Base-by-base conservation (phyloP, 1,140 invertebrate genomes). In the Cherax quadricarinatus region DNA sequence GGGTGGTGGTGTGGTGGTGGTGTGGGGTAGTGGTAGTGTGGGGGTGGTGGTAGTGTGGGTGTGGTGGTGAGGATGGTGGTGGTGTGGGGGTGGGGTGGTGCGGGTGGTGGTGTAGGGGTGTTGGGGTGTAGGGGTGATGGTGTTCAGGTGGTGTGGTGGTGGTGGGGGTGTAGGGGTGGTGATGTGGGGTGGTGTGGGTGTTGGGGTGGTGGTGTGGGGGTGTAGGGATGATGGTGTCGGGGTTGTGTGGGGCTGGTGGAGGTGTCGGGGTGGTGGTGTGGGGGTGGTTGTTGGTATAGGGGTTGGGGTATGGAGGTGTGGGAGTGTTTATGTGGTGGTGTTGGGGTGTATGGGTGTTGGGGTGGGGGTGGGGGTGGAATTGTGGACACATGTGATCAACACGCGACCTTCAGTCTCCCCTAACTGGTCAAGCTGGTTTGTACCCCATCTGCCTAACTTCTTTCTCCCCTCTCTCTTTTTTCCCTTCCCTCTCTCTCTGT, bases 341-440 rank as follows among this genome's bases (percentile, higher is more conserved):
- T 60, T 1, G 57, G 57, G 9, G 9, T 60, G 57, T 60, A 0
- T 1, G 0, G 16, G 57, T 60, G 57, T 60, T 9, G 57, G 57
- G 9, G 57, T 60, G 57, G 57, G 57, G 9, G 57, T 60, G 57
- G 16, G 57, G 16, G 16, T 16, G 16, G 9, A 2, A 70, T 21
- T 18, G 14, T 18, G 18, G 21, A 70, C 66, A 70, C 57, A 41
- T 41, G 30, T 41, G 62, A 18, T 5, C 4, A 57, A 75, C 70
- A 75, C n/a, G 24, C 70, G 70, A 75, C 24, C 70, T 75, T 75
- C 16, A 75, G 70, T 75, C 70, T 24, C 24, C 24, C 70, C 70
- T 30, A 75, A 24, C 70, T 30, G 7, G 70, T 75, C 70, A 75
- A 75, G 70, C n/a, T 75, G n/a, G 70, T 75, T 75, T 75, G 70